Percentiles rank a stretch among this genome's conserved stretches.
phyloP scores from a whole-genome alignment of 2,888 invertebrate species.

The Cataglyphis altisquamis region DNA sequence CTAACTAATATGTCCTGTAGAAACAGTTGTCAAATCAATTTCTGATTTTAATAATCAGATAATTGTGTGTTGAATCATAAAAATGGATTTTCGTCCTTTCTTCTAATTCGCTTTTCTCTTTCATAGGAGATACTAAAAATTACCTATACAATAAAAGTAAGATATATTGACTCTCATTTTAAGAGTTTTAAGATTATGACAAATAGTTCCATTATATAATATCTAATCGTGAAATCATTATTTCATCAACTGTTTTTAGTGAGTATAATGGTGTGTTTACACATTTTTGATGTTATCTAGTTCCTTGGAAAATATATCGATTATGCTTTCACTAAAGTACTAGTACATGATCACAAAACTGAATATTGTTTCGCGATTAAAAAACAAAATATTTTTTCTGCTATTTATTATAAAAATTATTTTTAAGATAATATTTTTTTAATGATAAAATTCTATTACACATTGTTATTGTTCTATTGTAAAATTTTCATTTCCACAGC shows the following conservation, averaged over 20 bases:
- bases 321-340: background rate
- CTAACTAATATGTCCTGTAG: background rate
- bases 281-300: background rate
- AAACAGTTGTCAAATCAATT: background rate
- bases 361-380: background rate
- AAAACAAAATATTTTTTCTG: background rate
- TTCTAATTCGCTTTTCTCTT: background rate
- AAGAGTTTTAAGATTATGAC: background rate
- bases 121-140: background rate
- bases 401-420: background rate
- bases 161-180: background rate
- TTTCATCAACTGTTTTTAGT: background rate
- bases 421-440: background rate
- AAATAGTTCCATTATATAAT: background rate
- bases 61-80: background rate
- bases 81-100: background rate
- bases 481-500: background rate
- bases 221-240: constrained; percentile 1
- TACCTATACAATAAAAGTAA: background rate
- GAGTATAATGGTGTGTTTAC: background rate
- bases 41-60: background rate
- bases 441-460: background rate
- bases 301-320: background rate
- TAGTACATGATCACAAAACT: background rate
- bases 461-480: background rate